Conservation (phyloP, 2,888 invertebrate genomes). For the Archips xylosteana region DNA sequence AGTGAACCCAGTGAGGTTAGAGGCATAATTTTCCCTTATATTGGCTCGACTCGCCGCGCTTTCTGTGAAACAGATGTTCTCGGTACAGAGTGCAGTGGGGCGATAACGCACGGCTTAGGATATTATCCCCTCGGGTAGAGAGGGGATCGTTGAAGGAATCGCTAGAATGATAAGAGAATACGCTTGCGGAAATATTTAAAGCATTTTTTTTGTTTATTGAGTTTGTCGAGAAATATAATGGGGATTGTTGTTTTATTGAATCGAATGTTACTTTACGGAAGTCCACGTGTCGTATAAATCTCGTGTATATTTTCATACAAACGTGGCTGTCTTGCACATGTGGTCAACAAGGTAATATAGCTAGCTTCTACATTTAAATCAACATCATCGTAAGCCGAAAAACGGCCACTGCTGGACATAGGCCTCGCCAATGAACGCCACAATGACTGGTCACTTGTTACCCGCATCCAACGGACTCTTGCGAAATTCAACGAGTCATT, state of each 20-base stretch:
- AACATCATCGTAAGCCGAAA: too few species aligned
- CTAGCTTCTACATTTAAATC: too few species aligned
- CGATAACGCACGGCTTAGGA: slow-evolving; percentile 42
- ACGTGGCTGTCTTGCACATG: too few species aligned
- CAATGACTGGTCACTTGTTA: too few species aligned
- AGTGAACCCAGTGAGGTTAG: slow-evolving; percentile 18
- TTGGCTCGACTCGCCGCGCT: slow-evolving; percentile 31
- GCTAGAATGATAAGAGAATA: slow-evolving; percentile 23
- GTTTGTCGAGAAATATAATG: not conserved
- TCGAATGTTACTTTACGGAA: not conserved
- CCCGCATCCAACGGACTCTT: too few species aligned
- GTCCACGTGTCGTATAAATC: too few species aligned
- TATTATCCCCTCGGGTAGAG: slow-evolving; percentile 40
- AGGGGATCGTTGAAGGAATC: slow-evolving; percentile 22
- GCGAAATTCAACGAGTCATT: too few species aligned
- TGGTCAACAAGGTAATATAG: too few species aligned
- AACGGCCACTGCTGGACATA: too few species aligned
- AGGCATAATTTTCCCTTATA: slow-evolving; percentile 36
- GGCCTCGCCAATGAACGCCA: too few species aligned
- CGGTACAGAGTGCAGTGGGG: slow-evolving; percentile 41
- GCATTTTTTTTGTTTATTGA: slow-evolving; percentile 10
- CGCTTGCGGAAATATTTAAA: slow-evolving; percentile 16
- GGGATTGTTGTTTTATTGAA: not conserved
- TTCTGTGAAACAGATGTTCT: slow-evolving; percentile 44
- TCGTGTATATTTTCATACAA: too few species aligned